Evolutionary conservation across 1,140 invertebrate genomes (phyloP), one percentile per base, ranked within the genome.

Genomic region (Samia ricini): DNA sequence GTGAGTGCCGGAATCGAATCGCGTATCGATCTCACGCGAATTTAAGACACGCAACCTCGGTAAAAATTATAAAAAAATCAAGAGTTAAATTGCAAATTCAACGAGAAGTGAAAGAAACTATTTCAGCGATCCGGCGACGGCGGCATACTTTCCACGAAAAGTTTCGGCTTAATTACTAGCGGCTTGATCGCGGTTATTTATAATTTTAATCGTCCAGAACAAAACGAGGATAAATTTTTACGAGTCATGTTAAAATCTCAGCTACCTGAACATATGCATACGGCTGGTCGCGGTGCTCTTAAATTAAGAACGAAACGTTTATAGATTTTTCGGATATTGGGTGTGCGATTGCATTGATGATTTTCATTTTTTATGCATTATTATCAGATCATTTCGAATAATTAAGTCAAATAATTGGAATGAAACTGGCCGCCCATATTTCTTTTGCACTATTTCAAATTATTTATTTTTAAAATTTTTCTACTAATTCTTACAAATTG

Each of bases 1-100:
- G 63, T 64, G 58, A 72, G 71, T 77, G 75, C 78, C 75, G 78
- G 74, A 81, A 79, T 81, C 61, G 70, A 81, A 77, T 77, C 68
- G 72, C 52, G 74, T 68, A 69, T 63, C 64, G 64, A 74, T 73
- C 74, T 68, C 65, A 84, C 79, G 81, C 79, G 68, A 82, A 23
- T 66, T 36, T 10, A 59, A n/a, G n/a, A 60, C 76, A 80, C 71
- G 79, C 72, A 66, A 50, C 68, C 70, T 71, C 69, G 63, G 24
- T 62, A 69, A 75, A 77, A 75, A 71, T 72, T 72, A 72, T 69
- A 69, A 64, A 67, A 75, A 77, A 75, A 71, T 72, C 71, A 72
- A 71, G 68, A 64, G 66, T 66, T 36, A 69, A 62, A 63, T 22
- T 23, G 26, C 64, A 26, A 48, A 52, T 49, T 29, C 68, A 51